Conservation (phyloP, 2,113 vertebrate genomes). For the Chaenocephalus aceratus region DNA sequence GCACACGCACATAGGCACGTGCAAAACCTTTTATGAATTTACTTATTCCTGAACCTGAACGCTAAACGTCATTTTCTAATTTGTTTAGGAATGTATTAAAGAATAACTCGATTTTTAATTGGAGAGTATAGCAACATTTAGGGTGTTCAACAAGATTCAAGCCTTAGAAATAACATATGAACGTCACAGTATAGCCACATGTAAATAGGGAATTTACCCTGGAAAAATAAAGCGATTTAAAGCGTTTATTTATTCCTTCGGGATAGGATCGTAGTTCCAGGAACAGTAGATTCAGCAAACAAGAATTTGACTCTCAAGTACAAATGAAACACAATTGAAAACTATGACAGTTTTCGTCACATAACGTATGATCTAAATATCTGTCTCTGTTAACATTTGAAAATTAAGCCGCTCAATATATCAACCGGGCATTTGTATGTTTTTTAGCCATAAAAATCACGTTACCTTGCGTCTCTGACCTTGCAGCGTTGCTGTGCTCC, state of each 20-base stretch:
- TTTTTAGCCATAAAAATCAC: conserved; percentile 4
- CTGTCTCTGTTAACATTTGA: not conserved
- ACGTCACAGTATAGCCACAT: not conserved
- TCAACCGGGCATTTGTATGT: not conserved
- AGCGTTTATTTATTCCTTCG: not conserved
- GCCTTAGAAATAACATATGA: not conserved
- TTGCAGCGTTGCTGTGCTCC: conserved; percentile 33
- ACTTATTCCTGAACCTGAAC: not conserved
- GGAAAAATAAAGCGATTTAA: not conserved
- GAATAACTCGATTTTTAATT: not conserved
- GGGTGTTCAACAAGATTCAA: not conserved
- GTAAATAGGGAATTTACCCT: not conserved
- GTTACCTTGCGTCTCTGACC: conserved; percentile 56
- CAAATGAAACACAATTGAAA: not conserved
- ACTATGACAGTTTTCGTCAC: not conserved
- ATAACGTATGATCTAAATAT: not conserved
- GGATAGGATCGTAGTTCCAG: not conserved
- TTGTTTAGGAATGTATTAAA: not conserved
- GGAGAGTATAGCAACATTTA: not conserved
- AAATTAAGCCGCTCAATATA: not conserved
- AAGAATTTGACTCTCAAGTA: not conserved
- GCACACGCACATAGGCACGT: not conserved
- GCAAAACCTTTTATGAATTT: not conserved
- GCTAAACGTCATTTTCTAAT: not conserved
- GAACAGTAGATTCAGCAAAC: not conserved